Evolutionary conservation across 1,140 invertebrate genomes (phyloP).

Genomic region (Coelopa frigida): DNA sequence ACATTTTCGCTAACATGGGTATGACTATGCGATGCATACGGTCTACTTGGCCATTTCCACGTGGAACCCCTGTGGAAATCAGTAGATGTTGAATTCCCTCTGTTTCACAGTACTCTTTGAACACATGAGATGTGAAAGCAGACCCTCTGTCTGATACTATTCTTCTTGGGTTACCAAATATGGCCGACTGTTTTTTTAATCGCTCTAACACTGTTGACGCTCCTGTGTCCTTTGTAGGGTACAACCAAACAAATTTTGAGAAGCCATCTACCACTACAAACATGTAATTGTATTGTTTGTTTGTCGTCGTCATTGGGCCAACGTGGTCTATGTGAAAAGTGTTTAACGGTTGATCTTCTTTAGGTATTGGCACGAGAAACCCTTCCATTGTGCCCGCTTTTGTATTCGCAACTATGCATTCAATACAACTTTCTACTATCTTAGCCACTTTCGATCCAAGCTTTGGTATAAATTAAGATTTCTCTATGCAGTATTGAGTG

Average conservation of each 20-base stretch:
- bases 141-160: too few species aligned
- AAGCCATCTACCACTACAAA: constrained; percentile 28
- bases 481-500: constrained; percentile 33
- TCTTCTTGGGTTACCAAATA: too few species aligned
- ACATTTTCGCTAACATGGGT: constrained; percentile 23
- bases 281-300: constrained; percentile 1
- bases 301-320: constrained; percentile 27
- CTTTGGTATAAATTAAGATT: constrained; percentile 40
- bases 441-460: constrained; percentile 28
- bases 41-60: constrained; percentile 23
- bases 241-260: constrained; percentile 44
- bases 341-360: constrained; percentile 21
- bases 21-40: constrained; percentile 27
- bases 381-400: constrained; percentile 43
- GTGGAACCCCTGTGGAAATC: constrained; percentile 24
- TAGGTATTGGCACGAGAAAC: constrained; percentile 26
- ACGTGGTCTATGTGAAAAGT: constrained; percentile 18
- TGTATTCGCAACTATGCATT: constrained; percentile 24
- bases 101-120: too few species aligned
- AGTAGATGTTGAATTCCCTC: too few species aligned
- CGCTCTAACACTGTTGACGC: too few species aligned
- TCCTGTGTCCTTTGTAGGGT: constrained; percentile 14
- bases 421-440: constrained; percentile 27
- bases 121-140: too few species aligned
- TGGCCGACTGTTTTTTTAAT: too few species aligned